Evolutionary conservation across 2,888 invertebrate genomes (phyloP).

Genomic region (Caenorhabditis afra): DNA sequence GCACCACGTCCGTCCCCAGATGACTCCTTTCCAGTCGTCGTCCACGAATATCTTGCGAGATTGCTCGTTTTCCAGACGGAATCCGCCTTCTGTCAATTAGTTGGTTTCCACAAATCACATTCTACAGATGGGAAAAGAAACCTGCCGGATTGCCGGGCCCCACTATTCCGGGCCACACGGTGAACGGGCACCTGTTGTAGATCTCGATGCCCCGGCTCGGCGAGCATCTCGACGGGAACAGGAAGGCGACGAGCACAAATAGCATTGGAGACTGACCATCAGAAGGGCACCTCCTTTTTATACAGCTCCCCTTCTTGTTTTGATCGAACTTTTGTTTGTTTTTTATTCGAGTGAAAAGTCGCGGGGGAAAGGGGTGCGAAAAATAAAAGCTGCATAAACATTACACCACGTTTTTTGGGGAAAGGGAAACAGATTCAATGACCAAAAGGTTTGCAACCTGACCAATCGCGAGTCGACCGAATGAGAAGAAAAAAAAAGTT

Average conservation of each 20-base stretch:
- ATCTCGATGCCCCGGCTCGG: conserved; percentile 28
- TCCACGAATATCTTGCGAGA: conserved; percentile 55
- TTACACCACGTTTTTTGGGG: too few species aligned
- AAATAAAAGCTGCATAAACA: conserved; percentile 9
- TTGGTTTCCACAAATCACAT: not conserved
- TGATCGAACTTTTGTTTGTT: conserved; percentile 14
- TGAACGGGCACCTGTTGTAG: conserved; percentile 70
- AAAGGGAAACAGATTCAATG: too few species aligned
- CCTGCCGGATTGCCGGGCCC: conserved; percentile 60
- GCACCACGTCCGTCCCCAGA: conserved; percentile 72
- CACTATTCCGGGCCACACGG: conserved; percentile 73
- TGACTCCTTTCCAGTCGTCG: conserved; percentile 68
- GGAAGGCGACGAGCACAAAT: conserved; percentile 27
- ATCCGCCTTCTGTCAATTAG: conserved; percentile 59
- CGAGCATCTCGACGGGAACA: conserved; percentile 7
- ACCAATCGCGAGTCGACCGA: too few species aligned
- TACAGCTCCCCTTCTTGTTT: not conserved
- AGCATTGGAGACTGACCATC: not conserved
- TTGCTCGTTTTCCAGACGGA: conserved; percentile 66
- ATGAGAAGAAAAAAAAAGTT: too few species aligned
- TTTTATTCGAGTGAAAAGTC: too few species aligned
- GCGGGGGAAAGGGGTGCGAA: not conserved
- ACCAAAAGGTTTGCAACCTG: too few species aligned
- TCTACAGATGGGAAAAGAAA: not conserved
- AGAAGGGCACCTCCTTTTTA: conserved; percentile 4